These are phyloP conservation scores for Alexandromys fortis DNA, from an alignment of 2,113 vertebrate species.

Conservation along the genomic window DNA sequence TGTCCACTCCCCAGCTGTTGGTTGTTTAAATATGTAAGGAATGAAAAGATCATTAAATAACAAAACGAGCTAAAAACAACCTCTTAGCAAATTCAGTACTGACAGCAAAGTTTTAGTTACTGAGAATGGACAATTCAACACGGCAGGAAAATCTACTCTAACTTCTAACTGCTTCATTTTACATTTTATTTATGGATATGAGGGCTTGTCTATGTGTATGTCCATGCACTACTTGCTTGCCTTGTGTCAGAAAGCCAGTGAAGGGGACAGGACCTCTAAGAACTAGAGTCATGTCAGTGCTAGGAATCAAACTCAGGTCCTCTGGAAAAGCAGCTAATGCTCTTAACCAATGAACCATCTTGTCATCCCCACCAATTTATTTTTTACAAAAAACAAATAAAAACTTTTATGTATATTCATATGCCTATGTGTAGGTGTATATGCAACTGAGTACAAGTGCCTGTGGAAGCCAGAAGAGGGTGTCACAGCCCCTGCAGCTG, in stretches of 20 bases:
- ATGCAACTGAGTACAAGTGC: neutral
- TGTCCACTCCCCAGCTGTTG: too few species aligned
- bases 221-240: neutral
- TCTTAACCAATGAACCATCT: neutral
- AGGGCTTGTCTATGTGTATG: neutral
- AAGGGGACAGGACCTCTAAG: neutral
- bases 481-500: neutral
- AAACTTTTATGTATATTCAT: neutral
- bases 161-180: neutral
- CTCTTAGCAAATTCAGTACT: neutral
- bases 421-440: neutral
- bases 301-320: neutral
- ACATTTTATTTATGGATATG: neutral
- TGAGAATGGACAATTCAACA: neutral
- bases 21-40: neutral
- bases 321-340: neutral
- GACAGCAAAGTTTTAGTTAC: neutral
- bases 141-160: neutral
- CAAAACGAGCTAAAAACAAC: neutral
- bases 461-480: neutral
- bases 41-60: neutral
- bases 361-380: neutral
- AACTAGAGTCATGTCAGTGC: neutral
- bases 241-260: neutral
- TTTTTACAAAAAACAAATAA: neutral